These are phyloP conservation scores for Pocota personata DNA, from an alignment of 2,888 invertebrate species.

Conservation along the genomic window DNA sequence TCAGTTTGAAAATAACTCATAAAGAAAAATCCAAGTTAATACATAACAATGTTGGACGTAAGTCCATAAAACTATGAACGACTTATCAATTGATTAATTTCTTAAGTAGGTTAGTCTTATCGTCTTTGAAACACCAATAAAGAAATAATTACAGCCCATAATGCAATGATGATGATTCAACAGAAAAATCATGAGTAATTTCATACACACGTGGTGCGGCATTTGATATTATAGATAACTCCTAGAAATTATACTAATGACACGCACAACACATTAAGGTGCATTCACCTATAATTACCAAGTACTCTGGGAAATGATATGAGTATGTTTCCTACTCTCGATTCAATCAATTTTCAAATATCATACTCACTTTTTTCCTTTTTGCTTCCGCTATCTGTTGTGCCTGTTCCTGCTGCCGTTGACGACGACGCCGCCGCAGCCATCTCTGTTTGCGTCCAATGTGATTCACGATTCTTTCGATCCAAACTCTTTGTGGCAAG, in stretches of 20 bases:
- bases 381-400: conserved; percentile 26
- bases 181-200: background rate
- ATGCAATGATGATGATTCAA: background rate
- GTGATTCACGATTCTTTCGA: conserved; percentile 61
- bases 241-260: background rate
- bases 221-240: too few species aligned
- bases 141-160: background rate
- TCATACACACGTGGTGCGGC: background rate
- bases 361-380: conserved; percentile 67
- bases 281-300: background rate
- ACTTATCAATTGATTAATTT: background rate
- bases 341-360: background rate
- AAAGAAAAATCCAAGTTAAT: background rate
- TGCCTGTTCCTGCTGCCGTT: background rate
- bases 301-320: background rate
- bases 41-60: too few species aligned
- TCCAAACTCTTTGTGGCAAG: conserved; percentile 76
- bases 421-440: conserved; percentile 25
- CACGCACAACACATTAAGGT: background rate
- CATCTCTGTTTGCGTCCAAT: conserved; percentile 60
- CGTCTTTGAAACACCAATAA: background rate
- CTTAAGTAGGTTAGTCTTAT: background rate
- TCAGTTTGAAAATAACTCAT: background rate
- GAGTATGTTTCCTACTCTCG: background rate
- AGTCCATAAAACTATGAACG: background rate